Conservation (phyloP, 1,140 invertebrate genomes). For the Drosophila triauraria region DNA sequence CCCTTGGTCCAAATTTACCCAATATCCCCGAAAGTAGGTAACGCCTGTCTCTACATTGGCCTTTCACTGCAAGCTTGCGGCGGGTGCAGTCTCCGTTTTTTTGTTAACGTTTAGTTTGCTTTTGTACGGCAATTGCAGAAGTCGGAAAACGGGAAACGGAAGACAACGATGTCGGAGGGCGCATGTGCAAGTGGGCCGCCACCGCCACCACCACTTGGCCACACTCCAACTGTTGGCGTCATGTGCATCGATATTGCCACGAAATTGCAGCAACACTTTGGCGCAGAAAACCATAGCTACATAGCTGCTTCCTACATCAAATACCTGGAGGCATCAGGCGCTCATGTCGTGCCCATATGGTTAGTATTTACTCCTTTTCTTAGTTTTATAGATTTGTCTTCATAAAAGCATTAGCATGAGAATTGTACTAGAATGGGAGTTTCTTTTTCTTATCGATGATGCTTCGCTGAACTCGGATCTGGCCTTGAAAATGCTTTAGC, state of each 20-base stretch:
- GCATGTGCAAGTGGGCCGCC: neutral
- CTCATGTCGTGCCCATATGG: constrained; percentile 93
- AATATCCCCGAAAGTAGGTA: constrained; percentile 27
- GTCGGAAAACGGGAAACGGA: neutral
- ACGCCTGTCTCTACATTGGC: neutral
- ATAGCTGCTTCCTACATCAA: constrained; percentile 95
- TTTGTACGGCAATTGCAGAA: neutral
- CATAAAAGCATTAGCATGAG: too few relatives aligned
- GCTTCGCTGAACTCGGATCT: neutral
- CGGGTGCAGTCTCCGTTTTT: neutral
- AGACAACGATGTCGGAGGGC: constrained; percentile 11
- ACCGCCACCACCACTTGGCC: too few relatives aligned
- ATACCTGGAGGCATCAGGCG: constrained; percentile 92
- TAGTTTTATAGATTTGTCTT: too few relatives aligned
- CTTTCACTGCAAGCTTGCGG: neutral
- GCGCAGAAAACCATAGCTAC: constrained; percentile 87
- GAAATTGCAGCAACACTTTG: constrained; percentile 78
- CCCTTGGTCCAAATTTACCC: neutral
- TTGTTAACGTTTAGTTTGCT: neutral
- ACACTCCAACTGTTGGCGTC: constrained; percentile 87
- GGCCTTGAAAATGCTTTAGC: neutral
- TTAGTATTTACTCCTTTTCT: constrained; percentile 83
- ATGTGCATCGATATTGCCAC: constrained; percentile 88
- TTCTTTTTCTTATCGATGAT: neutral
- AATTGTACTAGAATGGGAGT: neutral